Evolutionary conservation across 2,797 vertebrate species (phyloP).

Genomic region (Phoxinus dragarum): DNA sequence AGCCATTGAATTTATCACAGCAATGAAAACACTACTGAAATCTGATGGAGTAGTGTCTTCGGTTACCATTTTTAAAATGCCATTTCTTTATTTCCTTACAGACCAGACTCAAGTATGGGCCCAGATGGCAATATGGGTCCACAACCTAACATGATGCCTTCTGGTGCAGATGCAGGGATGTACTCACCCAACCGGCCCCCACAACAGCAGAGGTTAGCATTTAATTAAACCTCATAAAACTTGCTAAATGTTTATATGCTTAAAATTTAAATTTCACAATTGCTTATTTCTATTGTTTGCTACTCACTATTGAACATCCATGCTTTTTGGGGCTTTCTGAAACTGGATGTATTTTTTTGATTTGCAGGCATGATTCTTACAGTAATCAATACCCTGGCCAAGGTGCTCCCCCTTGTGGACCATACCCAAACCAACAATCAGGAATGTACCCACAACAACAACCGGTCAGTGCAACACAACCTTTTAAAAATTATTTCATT

Average conservation of each 20-base stretch:
- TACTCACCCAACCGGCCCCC: slow-evolving; percentile 96
- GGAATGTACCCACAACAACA: slow-evolving; percentile 96
- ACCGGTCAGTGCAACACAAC: slow-evolving; percentile 78
- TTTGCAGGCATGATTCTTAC: slow-evolving; percentile 93
- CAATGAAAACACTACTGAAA: background rate
- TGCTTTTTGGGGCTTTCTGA: background rate
- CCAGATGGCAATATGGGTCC: slow-evolving; percentile 89
- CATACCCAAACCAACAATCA: slow-evolving; percentile 94
- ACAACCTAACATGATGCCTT: slow-evolving; percentile 94
- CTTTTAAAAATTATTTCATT: background rate
- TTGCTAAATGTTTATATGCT: background rate
- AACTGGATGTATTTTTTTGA: background rate
- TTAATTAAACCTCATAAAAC: background rate
- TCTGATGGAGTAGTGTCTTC: background rate
- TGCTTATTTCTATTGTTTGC: background rate
- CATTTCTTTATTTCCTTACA: slow-evolving; percentile 61
- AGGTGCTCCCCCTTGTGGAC: slow-evolving; percentile 92
- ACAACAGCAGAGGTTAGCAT: slow-evolving; percentile 84
- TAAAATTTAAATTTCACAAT: background rate
- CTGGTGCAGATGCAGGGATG: slow-evolving; percentile 93
- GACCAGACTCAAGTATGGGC: slow-evolving; percentile 90
- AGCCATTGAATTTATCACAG: background rate
- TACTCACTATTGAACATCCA: background rate
- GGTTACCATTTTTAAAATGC: background rate
- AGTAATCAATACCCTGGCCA: slow-evolving; percentile 96